A percentile compares a stretch with the other conserved stretches of the same genome.
Evolutionary conservation across 2,888 invertebrate species (phyloP).

Genomic region (Hydriomena furcata): DNA sequence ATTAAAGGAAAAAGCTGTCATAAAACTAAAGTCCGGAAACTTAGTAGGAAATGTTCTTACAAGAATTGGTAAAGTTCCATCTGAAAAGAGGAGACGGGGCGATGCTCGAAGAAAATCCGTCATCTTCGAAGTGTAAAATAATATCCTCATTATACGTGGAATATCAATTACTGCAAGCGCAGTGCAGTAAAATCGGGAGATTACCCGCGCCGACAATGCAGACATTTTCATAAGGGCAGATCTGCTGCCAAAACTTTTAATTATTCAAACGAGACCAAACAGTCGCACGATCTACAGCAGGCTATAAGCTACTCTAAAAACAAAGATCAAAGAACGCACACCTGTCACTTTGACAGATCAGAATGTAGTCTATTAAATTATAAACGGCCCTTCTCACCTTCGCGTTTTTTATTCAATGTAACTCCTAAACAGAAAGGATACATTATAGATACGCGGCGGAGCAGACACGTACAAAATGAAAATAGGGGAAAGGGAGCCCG

Average conservation of each 20-base stretch:
- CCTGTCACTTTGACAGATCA: constrained; percentile 61
- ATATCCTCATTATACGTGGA: constrained; percentile 48
- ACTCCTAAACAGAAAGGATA: constrained; percentile 76
- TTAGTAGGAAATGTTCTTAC: too few species aligned
- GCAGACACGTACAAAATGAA: constrained; percentile 84
- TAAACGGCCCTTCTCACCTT: constrained; percentile 68
- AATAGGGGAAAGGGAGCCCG: constrained; percentile 70
- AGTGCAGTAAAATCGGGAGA: constrained; percentile 57
- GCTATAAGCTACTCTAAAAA: constrained; percentile 1
- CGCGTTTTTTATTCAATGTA: constrained; percentile 74
- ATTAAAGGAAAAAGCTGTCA: too few species aligned
- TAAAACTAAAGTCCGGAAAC: too few species aligned
- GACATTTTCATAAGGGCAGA: constrained; percentile 46
- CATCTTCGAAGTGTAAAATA: constrained; percentile 48
- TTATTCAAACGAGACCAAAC: constrained; percentile 56
- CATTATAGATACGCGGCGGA: constrained; percentile 77
- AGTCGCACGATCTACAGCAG: constrained; percentile 35
- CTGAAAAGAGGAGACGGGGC: background rate
- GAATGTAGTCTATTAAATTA: constrained; percentile 70
- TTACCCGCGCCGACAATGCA: constrained; percentile 43
- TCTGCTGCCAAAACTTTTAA: constrained; percentile 62
- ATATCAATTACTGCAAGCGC: constrained; percentile 54
- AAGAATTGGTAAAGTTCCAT: too few species aligned
- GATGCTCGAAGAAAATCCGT: constrained; percentile 32
- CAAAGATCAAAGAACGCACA: constrained; percentile 46